Conservation (phyloP, 2,113 vertebrate species). For the Esox niger region DNA sequence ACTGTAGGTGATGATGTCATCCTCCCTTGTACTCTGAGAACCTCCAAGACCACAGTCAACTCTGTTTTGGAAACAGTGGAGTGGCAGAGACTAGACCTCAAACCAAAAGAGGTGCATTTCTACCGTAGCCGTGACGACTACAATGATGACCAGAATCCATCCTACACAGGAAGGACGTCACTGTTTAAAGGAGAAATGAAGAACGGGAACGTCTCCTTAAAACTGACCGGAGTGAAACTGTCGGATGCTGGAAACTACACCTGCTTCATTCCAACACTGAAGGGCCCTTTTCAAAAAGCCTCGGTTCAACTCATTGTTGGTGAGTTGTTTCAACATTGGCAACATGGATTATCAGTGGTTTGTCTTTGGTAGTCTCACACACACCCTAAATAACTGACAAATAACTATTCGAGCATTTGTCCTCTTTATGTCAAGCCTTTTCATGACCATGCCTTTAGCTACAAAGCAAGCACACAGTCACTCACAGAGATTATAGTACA, state of each 20-base stretch:
- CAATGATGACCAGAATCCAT: not conserved
- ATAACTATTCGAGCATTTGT: no score
- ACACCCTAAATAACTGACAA: no score
- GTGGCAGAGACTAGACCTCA: not conserved
- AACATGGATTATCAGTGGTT: not conserved
- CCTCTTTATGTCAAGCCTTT: no score
- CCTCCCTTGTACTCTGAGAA: not conserved
- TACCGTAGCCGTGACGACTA: not conserved
- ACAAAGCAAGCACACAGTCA: no score
- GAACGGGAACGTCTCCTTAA: constrained; percentile 1
- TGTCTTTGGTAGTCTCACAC: no score
- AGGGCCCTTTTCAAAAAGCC: not conserved
- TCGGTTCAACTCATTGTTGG: not conserved
- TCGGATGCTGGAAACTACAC: constrained; percentile 2
- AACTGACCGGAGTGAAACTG: not conserved
- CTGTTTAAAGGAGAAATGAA: not conserved
- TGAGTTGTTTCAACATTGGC: no score
- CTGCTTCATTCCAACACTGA: not conserved
- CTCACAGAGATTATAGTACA: no score
- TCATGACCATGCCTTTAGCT: no score
- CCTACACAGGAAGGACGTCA: not conserved
- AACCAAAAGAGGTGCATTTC: not conserved
- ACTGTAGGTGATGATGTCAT: not conserved
- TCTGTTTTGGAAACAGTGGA: not conserved
- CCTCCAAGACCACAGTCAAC: not conserved